Conservation (phyloP, 2,888 invertebrate genomes). For the Cordilura impudica region DNA sequence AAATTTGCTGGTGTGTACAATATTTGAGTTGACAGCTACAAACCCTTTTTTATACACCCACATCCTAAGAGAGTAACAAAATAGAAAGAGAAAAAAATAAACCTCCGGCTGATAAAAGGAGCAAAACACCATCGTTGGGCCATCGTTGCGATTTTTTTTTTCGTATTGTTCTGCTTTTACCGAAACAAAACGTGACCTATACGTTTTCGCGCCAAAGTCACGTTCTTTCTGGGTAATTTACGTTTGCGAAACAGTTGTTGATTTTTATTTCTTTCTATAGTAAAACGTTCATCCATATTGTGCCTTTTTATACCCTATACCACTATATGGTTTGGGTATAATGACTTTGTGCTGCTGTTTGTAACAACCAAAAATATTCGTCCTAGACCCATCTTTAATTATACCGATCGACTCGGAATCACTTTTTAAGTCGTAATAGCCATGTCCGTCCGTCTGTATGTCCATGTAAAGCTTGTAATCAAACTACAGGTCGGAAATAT, state of each 20-base stretch:
- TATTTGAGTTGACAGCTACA: conserved; percentile 17
- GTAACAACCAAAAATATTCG: no score
- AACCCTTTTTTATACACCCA: conserved; percentile 26
- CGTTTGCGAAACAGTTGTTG: conserved; percentile 66
- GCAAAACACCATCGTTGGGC: conserved; percentile 3
- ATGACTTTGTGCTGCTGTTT: no score
- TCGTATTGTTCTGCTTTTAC: conserved; percentile 20
- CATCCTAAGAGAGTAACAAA: conserved; percentile 11
- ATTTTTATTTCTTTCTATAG: conserved; percentile 30
- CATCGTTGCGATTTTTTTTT: conserved; percentile 12
- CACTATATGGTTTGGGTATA: no score
- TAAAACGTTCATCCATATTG: not conserved
- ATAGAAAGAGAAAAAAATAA: not conserved
- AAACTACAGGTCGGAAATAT: no score
- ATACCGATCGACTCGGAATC: no score
- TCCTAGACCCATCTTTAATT: no score
- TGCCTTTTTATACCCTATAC: not conserved
- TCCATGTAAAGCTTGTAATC: no score
- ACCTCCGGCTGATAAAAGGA: conserved; percentile 2
- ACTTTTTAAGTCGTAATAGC: no score
- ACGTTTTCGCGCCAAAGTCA: conserved; percentile 70
- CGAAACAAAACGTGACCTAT: conserved; percentile 54
- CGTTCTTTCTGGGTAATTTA: conserved; percentile 78
- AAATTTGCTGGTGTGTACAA: conserved; percentile 5
- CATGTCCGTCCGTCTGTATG: no score